Conservation (phyloP, 1,140 invertebrate species). For the Cataglyphis hispanica region DNA sequence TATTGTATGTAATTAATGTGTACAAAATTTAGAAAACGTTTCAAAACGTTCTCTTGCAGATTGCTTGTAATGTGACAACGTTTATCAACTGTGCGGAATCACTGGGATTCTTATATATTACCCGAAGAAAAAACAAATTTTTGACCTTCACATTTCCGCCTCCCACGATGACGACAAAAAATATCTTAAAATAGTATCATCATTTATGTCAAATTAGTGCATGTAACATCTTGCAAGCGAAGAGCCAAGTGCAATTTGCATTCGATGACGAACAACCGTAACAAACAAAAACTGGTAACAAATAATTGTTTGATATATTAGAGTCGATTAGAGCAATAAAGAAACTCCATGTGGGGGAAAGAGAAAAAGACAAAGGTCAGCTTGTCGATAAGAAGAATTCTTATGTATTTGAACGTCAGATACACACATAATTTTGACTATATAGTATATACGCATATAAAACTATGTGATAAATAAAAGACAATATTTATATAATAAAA, state of each 20-base stretch:
- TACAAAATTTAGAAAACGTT: background rate
- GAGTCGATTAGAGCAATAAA: constrained; percentile 27
- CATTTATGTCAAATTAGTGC: constrained; percentile 6
- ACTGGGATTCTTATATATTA: constrained; percentile 40
- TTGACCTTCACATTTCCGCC: background rate
- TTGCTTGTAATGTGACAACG: background rate
- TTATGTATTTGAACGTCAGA: background rate
- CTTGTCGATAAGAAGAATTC: background rate
- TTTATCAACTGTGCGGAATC: background rate
- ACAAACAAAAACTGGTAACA: constrained; percentile 42
- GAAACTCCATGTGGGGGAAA: background rate
- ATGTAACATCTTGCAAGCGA: constrained; percentile 18
- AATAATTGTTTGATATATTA: constrained; percentile 51
- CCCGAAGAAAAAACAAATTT: background rate
- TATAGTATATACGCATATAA: too few relatives aligned
- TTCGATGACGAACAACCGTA: constrained; percentile 24
- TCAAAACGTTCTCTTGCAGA: background rate
- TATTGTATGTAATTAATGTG: background rate
- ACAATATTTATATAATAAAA: background rate
- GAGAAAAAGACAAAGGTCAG: background rate
- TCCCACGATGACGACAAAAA: constrained; percentile 17
- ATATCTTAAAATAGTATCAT: constrained; percentile 41
- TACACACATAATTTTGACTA: background rate
- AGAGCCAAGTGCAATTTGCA: constrained; percentile 34
- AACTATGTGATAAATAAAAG: background rate